phyloP scores from a whole-genome alignment of 2,113 vertebrate species.

The Podarcis cretensis region DNA sequence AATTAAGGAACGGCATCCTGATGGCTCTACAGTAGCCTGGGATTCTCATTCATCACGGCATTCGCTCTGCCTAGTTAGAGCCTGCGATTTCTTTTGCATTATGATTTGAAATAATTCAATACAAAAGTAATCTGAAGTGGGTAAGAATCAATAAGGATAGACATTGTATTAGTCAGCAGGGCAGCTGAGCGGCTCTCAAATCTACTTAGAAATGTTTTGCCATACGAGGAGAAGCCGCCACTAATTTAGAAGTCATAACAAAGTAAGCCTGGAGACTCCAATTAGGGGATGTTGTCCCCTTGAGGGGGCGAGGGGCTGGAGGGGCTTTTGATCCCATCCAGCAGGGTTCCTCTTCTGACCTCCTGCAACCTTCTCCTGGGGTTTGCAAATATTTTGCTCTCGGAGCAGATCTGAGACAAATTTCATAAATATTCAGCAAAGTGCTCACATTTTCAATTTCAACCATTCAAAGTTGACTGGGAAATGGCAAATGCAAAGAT shows the following conservation, averaged over 20 bases:
- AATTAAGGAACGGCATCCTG: conserved; percentile 50
- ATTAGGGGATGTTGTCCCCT: neutral
- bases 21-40: neutral
- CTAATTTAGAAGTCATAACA: conserved; percentile 26
- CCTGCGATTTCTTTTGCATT: conserved; percentile 6
- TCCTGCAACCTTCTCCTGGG: too few species aligned
- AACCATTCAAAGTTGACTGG: neutral
- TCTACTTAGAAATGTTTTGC: conserved; percentile 46
- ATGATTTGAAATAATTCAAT: conserved; percentile 41
- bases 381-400: neutral
- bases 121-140: conserved; percentile 43
- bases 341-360: neutral
- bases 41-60: conserved; percentile 37
- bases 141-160: conserved; percentile 27
- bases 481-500: neutral
- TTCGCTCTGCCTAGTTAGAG: conserved; percentile 34
- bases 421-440: neutral
- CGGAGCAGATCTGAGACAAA: neutral
- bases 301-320: neutral
- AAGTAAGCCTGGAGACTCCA: conserved; percentile 41
- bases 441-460: neutral
- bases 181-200: conserved; percentile 20
- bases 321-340: neutral
- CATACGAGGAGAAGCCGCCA: neutral
- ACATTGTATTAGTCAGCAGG: conserved; percentile 3